phyloP scores from a whole-genome alignment of 2,888 invertebrate species.

The Arge pagana region DNA sequence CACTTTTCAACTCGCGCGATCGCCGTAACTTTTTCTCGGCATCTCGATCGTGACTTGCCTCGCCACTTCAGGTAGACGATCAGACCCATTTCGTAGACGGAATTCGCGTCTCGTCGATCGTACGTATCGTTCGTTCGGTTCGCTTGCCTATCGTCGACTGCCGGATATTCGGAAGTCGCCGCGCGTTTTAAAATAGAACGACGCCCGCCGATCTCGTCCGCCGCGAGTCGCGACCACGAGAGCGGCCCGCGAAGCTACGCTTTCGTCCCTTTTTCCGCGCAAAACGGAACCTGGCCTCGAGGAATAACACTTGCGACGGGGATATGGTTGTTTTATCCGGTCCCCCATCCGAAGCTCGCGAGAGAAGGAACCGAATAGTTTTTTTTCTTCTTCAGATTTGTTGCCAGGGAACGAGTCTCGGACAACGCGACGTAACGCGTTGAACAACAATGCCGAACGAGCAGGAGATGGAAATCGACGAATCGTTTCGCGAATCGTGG shows the following conservation, averaged over 20 bases:
- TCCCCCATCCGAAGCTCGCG: no score
- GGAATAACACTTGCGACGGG: not conserved
- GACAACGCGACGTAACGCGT: no score
- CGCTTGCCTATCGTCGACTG: conserved; percentile 21
- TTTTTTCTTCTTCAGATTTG: no score
- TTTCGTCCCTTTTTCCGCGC: no score
- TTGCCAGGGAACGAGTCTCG: no score
- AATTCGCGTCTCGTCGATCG: not conserved
- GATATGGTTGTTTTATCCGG: not conserved
- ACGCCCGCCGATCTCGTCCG: not conserved
- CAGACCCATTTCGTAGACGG: conserved; percentile 36
- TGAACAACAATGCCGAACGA: no score
- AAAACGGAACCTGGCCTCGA: no score
- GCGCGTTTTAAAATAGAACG: conserved; percentile 22
- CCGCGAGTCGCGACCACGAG: no score
- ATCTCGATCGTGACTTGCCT: conserved; percentile 39
- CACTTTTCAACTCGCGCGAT: no score
- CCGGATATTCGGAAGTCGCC: conserved; percentile 14
- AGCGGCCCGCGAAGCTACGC: not conserved
- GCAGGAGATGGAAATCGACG: no score
- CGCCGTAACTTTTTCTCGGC: not conserved
- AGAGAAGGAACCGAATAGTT: no score
- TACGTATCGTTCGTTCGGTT: conserved; percentile 21
- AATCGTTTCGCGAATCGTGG: no score
- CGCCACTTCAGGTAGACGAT: conserved; percentile 40